These are phyloP conservation scores for Tenthredo livida DNA, from an alignment of 2,888 invertebrate species.

Conservation along the genomic window DNA sequence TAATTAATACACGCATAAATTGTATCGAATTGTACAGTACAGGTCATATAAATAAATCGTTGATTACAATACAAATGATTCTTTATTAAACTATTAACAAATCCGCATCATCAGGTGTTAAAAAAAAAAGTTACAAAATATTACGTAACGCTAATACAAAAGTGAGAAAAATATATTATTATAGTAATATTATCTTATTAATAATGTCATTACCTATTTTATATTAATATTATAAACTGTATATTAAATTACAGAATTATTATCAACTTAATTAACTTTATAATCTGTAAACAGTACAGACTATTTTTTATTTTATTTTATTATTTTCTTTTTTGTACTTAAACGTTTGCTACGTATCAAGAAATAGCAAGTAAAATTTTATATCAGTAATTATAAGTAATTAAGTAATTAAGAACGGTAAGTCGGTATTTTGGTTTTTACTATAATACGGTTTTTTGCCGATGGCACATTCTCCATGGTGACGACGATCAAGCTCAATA, in stretches of 20 bases:
- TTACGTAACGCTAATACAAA: constrained; percentile 6
- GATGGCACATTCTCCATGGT: background rate
- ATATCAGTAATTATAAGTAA: background rate
- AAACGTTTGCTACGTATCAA: constrained; percentile 2
- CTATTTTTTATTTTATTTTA: constrained; percentile 30
- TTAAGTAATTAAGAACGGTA: background rate
- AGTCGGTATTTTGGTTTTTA: constrained; percentile 32
- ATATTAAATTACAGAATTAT: constrained; percentile 63
- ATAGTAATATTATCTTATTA: constrained; percentile 36
- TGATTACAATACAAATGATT: constrained; percentile 19
- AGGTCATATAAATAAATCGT: constrained; percentile 52
- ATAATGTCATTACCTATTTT: constrained; percentile 26
- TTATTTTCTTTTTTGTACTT: constrained; percentile 9
- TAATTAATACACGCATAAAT: constrained; percentile 35
- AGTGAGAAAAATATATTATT: constrained; percentile 47
- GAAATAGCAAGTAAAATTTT: constrained; percentile 4
- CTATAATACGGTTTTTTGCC: background rate
- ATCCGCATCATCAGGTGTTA: background rate
- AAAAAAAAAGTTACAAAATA: constrained; percentile 37
- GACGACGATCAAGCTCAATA: background rate
- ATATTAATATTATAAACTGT: constrained; percentile 55
- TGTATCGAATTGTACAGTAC: constrained; percentile 57
- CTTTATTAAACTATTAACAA: constrained; percentile 45
- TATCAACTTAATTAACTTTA: constrained; percentile 56
- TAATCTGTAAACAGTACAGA: constrained; percentile 44